phyloP scores from a whole-genome alignment of 2,113 vertebrate genomes.

The Zapornia atra region DNA sequence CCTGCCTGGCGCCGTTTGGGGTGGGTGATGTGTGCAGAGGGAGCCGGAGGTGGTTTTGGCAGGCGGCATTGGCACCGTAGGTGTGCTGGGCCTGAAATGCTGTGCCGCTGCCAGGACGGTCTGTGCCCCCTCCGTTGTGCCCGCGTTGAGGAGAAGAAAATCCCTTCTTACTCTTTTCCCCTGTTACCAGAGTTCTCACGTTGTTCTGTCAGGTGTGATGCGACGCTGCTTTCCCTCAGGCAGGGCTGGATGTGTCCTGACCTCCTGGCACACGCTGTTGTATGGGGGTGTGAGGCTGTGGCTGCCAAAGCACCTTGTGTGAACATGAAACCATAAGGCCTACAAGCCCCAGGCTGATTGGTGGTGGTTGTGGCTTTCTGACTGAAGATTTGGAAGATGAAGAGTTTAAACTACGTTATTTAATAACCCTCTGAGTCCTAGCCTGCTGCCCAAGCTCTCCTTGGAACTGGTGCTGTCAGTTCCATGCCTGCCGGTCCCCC shows the following conservation, averaged over 20 bases:
- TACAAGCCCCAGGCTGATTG: not conserved
- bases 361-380: not conserved
- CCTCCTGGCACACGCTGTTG: rapidly evolving
- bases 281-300: not conserved
- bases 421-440: not conserved
- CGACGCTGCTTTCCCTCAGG: not conserved
- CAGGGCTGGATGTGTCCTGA: not conserved
- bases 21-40: not conserved
- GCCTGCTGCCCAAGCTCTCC: not conserved
- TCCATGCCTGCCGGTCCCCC: not conserved
- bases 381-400: not conserved
- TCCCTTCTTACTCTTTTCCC: not conserved
- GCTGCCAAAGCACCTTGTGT: not conserved
- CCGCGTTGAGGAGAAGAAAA: not conserved
- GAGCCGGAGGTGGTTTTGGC: not conserved
- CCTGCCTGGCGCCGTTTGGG: rapidly evolving
- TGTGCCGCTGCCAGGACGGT: not conserved
- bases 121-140: rapidly evolving
- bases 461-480: not conserved
- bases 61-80: rapidly evolving
- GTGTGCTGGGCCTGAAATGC: rapidly evolving
- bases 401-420: not conserved
- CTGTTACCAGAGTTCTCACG: not conserved
- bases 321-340: not conserved
- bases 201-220: not conserved